These are phyloP conservation scores for Pantelozetes paolii DNA, from an alignment of 2,888 invertebrate species.

Conservation along the genomic window DNA sequence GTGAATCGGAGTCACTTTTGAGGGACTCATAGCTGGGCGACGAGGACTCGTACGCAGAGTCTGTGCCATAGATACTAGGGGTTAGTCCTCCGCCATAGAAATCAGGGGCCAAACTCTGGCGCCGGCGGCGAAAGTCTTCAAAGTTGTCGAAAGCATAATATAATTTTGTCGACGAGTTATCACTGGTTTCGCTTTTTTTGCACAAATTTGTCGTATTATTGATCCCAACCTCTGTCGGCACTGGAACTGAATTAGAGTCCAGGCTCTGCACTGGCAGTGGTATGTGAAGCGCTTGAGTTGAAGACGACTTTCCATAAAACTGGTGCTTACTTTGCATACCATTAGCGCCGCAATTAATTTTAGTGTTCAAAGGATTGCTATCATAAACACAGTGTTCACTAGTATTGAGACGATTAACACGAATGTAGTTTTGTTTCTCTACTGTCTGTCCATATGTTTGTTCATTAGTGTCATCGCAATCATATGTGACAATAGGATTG, in stretches of 20 bases:
- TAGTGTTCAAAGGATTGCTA: background rate
- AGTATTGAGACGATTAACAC: background rate
- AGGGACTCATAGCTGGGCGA: constrained; percentile 21
- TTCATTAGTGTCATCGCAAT: constrained; percentile 23
- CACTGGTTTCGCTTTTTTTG: constrained; percentile 4
- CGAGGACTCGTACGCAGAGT: constrained; percentile 21
- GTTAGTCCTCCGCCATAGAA: constrained; percentile 45
- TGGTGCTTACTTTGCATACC: background rate
- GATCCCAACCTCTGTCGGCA: background rate
- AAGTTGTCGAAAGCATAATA: constrained; percentile 44
- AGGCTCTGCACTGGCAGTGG: background rate
- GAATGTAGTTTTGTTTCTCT: background rate
- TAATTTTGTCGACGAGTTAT: constrained; percentile 37
- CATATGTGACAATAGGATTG: constrained; percentile 19
- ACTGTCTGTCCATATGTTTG: background rate
- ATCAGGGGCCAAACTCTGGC: constrained; percentile 43
- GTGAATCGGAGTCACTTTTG: background rate
- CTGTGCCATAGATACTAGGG: background rate
- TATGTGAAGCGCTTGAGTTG: background rate
- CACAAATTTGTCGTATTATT: background rate
- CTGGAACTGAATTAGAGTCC: background rate
- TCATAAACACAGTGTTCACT: background rate
- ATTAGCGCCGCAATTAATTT: background rate
- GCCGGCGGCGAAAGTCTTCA: constrained; percentile 43
- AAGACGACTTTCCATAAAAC: background rate